phyloP scores from a whole-genome alignment of 2,113 vertebrate genomes.

The Tenebrosternarchus preto region DNA sequence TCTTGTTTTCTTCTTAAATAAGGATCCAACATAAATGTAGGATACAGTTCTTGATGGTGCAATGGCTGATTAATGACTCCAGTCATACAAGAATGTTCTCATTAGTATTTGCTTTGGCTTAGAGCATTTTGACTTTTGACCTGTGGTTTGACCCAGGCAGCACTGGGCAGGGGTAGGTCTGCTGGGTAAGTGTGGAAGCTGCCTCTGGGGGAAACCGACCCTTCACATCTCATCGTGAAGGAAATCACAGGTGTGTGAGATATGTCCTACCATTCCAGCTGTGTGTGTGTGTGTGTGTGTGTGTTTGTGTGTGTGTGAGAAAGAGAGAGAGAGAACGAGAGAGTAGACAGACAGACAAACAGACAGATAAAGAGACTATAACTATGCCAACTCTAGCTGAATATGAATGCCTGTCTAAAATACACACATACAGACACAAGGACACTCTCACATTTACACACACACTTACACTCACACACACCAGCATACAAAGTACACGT shows the following conservation, averaged over 20 bases:
- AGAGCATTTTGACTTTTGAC: not conserved
- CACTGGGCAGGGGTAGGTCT: not conserved
- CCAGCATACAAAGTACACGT: not conserved
- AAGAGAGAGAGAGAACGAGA: too few relatives aligned
- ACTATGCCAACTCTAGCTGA: conserved; percentile 17
- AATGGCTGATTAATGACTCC: not conserved
- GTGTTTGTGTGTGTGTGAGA: not conserved
- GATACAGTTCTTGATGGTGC: too few relatives aligned
- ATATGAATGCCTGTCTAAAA: conserved; percentile 14
- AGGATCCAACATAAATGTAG: not conserved
- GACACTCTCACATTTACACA: not conserved
- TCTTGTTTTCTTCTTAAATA: not conserved
- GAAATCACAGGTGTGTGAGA: conserved; percentile 43
- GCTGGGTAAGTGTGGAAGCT: not conserved
- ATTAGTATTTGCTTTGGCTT: not conserved
- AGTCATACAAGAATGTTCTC: not conserved
- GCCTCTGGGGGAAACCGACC: not conserved
- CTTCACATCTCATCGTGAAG: conserved; percentile 22
- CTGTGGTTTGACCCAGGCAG: not conserved
- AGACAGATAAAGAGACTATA: not conserved
- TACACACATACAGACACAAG: conserved; percentile 5
- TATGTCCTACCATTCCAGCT: conserved; percentile 25
- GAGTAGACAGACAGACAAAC: too few relatives aligned
- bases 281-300: conserved; percentile 7
- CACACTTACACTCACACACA: conserved; percentile 1